Base-by-base conservation (phyloP, 2,113 vertebrate genomes). In the Charadrius vociferus region DNA sequence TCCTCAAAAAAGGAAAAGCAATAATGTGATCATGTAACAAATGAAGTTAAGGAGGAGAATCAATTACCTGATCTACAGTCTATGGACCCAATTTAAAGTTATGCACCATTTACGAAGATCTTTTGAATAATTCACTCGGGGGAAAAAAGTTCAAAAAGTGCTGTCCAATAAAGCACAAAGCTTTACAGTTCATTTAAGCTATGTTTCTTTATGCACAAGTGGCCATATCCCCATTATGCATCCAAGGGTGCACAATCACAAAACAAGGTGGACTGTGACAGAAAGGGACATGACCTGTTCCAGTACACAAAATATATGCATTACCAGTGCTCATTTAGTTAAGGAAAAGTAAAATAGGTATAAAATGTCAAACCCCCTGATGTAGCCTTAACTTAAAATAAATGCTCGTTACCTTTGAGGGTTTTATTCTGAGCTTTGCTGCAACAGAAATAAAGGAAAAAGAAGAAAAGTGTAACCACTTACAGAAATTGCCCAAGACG, bases 191-290 rank as follows among this genome's bases (percentile, higher is more conserved):
- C 96, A 96, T 97, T 97, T 98, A 94, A 90, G 55, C 63, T 62
- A 77, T 92, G 91, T 90, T 96, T 96, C 94, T 97, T 96, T 95
- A 95, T 92, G 97, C 95, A 95, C 95, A 98, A 93, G 89, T 94
- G 77, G 72, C 50, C 95, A 67, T 95, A 87, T 65, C 94, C 92
- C 91, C 90, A 86, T 96, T 94, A 95, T 67, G 75, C 72, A 97
- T 83, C 52, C 93, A 97, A 95, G 92, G 91, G 87, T 95, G 91
- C 62, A 67, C 70, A 88, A 88, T 97, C 94, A 89, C 94, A 94
- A 97, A 97, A 97, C 91, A 98, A 97, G 91, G 97, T 95, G 93
- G 94, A 96, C 88, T 97, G 92, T 97, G 93, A 96, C 95, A 93
- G 92, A 91, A 97, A 80, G 92, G 94, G 95, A 96, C 91, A 92